phyloP scores from a whole-genome alignment of 2,113 vertebrate genomes.

The Odontesthes bonariensis region DNA sequence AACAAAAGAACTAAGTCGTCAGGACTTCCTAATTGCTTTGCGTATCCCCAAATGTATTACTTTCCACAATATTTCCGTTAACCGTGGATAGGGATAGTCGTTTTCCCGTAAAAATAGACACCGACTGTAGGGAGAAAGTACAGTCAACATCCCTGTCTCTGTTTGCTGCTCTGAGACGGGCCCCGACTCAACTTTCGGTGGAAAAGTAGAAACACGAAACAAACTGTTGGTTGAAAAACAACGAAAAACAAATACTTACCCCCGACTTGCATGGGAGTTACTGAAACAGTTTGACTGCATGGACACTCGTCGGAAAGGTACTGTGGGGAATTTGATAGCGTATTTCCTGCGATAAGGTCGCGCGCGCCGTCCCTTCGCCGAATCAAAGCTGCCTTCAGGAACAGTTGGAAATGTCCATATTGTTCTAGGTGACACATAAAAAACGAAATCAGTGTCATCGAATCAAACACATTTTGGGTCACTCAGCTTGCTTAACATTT shows the following conservation, averaged over 20 bases:
- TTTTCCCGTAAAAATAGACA: slow-evolving; percentile 33
- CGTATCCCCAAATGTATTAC: background rate
- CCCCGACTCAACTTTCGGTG: slow-evolving; percentile 38
- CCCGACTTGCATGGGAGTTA: background rate
- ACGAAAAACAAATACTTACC: slow-evolving; percentile 58
- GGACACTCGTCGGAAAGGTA: background rate
- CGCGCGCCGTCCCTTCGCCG: background rate
- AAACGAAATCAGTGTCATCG: no score
- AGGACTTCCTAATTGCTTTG: no score
- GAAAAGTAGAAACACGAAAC: slow-evolving; percentile 20
- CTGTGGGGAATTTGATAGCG: slow-evolving; percentile 21
- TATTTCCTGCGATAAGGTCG: slow-evolving; percentile 53
- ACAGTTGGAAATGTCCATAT: slow-evolving; percentile 13
- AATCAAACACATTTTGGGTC: no score
- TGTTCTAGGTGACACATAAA: background rate
- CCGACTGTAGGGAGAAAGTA: slow-evolving; percentile 24
- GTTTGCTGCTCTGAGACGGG: slow-evolving; percentile 25
- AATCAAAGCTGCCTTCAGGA: slow-evolving; percentile 30
- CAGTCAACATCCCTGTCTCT: slow-evolving; percentile 59
- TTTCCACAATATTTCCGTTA: background rate
- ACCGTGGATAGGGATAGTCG: background rate
- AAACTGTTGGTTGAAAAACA: background rate
- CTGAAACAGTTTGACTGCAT: slow-evolving; percentile 29
- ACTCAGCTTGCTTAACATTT: no score
- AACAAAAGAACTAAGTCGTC: no score